A percentile compares a stretch with the other conserved stretches of the same genome.
Evolutionary conservation across 2,797 vertebrate genomes (phyloP).

Genomic region (Leuciscus waleckii): DNA sequence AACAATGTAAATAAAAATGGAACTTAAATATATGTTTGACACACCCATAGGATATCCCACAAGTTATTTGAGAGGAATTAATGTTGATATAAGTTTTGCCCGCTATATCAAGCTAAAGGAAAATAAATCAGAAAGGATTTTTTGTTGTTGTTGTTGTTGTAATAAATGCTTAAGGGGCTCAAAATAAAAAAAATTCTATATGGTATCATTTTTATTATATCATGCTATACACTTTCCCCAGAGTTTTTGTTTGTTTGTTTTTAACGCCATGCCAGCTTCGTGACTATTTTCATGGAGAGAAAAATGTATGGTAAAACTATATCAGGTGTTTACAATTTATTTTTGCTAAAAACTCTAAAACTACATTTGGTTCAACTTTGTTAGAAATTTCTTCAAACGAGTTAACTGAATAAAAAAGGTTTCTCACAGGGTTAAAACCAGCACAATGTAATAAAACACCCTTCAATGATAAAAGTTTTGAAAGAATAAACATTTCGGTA

Average conservation of each 20-base stretch:
- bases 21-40: conserved; percentile 1
- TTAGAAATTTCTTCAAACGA: too few species aligned
- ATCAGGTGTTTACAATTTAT: too few species aligned
- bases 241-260: background rate
- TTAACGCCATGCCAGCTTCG: too few species aligned
- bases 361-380: too few species aligned
- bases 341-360: too few species aligned
- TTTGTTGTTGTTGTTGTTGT: background rate
- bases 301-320: too few species aligned
- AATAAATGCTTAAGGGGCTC: background rate
- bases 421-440: too few species aligned
- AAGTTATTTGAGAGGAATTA: background rate
- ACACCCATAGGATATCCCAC: background rate
- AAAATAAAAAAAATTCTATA: background rate
- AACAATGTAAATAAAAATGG: background rate
- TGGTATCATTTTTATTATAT: background rate
- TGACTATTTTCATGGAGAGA: too few species aligned
- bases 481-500: too few species aligned
- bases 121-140: background rate
- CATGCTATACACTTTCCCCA: background rate
- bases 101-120: background rate
- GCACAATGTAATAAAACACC: too few species aligned
- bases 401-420: too few species aligned
- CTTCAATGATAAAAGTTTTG: too few species aligned
- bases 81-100: background rate